A percentile compares a stretch with the other conserved stretches of the same genome.
Evolutionary conservation across 2,113 vertebrate genomes (phyloP).

Genomic region (Cynopterus brachyotis): DNA sequence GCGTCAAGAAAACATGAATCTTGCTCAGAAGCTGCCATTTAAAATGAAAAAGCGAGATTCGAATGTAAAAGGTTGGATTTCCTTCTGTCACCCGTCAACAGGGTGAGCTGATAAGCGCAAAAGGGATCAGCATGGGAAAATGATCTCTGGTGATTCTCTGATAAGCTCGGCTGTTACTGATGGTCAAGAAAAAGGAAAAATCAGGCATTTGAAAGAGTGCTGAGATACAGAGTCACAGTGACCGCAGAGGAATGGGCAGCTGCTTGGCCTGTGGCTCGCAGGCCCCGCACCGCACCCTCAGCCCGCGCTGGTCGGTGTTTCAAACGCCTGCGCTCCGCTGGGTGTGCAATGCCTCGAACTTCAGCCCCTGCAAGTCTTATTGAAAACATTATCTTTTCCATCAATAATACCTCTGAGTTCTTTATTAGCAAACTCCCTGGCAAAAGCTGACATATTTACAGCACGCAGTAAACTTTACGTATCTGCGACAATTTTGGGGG

Average conservation of each 20-base stretch:
- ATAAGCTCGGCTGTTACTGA: constrained; percentile 58
- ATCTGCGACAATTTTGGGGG: constrained; percentile 84
- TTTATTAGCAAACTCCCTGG: constrained; percentile 85
- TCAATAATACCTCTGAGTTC: constrained; percentile 84
- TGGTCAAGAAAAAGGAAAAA: constrained; percentile 32
- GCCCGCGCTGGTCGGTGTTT: neutral
- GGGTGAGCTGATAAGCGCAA: constrained; percentile 12
- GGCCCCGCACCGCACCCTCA: accelerated
- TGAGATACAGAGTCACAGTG: neutral
- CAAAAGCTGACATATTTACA: constrained; percentile 88
- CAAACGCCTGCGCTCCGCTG: constrained; percentile 34
- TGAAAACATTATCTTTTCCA: constrained; percentile 89
- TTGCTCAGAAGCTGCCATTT: neutral
- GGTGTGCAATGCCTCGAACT: constrained; percentile 40
- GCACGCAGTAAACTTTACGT: constrained; percentile 84
- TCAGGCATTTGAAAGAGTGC: neutral
- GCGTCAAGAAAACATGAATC: constrained; percentile 24
- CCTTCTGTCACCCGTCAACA: neutral
- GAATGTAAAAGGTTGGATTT: neutral
- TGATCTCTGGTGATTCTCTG: constrained; percentile 63
- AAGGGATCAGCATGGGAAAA: constrained; percentile 71
- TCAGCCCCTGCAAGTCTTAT: constrained; percentile 76
- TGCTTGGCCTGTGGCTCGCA: neutral
- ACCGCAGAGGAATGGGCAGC: neutral
- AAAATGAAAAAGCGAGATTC: neutral